Base-by-base conservation (phyloP, 2,888 invertebrate species). In the Acleris holmiana region DNA sequence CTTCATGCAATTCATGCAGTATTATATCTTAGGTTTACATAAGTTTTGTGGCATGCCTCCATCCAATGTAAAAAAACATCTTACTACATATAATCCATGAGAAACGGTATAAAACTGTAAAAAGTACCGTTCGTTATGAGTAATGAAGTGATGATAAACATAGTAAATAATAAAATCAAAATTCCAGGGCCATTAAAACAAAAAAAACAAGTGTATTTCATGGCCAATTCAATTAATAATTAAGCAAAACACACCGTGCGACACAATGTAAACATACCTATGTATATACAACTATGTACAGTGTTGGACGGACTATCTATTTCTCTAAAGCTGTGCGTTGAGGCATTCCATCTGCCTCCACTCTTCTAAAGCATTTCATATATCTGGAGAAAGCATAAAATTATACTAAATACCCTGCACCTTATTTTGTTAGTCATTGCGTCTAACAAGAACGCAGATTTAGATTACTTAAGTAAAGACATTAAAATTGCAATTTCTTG, bases 241-340 rank as follows among this genome's bases (percentile, higher is more conserved):
- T 17, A 66, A 69, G 71, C 73, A 56, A 60, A 69, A 75, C 68
- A 74, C 72, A 67, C 70, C 71, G 71, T 66, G 71, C 69, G 82
- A 79, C 88, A 88, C 88, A 86, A 87, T 87, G 85, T 82, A 80
- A 83, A 91, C 91, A 83, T 91, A 91, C 91, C 91, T 91, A 91
- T 85, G 83, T 85, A 83, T 73, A 77, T 53, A 53, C 53, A 75
- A 82, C 77, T 89, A 89, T 90, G 81, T 89, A 91, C 88, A 89
- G 76, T 68, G 73, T 75, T 75, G 82, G 78, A 76, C 75, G 80
- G 77, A 73, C 74, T 76, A 71, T 76, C 78, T 89, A 89, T 83
- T 87, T 83, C 75, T 85, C 84, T 79, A 86, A 78, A 46, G 87
- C 72, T 56, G 83, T 74, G 70, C 79, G 76, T 73, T 85, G 77